Evolutionary conservation across 2,888 invertebrate genomes (phyloP).

Genomic region (Tetheella fluctuosa): DNA sequence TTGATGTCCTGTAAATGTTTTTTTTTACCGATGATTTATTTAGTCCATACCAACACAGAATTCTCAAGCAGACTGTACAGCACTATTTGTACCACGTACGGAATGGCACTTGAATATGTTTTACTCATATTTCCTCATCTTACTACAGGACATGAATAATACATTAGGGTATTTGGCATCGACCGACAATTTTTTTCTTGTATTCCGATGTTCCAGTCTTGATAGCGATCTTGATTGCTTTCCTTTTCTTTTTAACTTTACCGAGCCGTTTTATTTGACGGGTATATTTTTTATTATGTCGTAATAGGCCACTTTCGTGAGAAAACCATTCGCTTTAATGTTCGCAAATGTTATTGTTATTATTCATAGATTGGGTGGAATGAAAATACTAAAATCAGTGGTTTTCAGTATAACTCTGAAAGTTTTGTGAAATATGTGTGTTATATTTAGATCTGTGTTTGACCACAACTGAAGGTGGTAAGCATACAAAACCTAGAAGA

Average conservation of each 20-base stretch:
- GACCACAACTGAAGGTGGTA: no score
- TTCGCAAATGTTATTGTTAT: not conserved
- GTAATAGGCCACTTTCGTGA: not conserved
- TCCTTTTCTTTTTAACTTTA: constrained; percentile 24
- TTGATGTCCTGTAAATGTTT: no score
- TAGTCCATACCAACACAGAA: not conserved
- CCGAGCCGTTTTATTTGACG: not conserved
- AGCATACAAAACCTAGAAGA: no score
- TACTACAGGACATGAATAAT: constrained; percentile 58
- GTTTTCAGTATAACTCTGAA: no score
- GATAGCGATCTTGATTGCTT: constrained; percentile 44
- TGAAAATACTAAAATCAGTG: no score
- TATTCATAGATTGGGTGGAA: not conserved
- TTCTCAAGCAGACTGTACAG: constrained; percentile 26
- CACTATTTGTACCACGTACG: constrained; percentile 43
- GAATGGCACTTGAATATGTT: constrained; percentile 49
- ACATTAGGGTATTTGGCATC: constrained; percentile 49
- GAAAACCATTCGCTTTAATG: not conserved
- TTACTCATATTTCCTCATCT: constrained; percentile 52
- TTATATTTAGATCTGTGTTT: no score
- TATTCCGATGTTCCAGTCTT: constrained; percentile 47
- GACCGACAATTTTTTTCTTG: constrained; percentile 28
- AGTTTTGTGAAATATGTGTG: no score
- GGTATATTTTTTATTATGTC: constrained; percentile 22
- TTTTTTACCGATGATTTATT: no score